Evolutionary conservation across 1,140 invertebrate genomes (phyloP).

Genomic region (Dolichoris vasculosae): DNA sequence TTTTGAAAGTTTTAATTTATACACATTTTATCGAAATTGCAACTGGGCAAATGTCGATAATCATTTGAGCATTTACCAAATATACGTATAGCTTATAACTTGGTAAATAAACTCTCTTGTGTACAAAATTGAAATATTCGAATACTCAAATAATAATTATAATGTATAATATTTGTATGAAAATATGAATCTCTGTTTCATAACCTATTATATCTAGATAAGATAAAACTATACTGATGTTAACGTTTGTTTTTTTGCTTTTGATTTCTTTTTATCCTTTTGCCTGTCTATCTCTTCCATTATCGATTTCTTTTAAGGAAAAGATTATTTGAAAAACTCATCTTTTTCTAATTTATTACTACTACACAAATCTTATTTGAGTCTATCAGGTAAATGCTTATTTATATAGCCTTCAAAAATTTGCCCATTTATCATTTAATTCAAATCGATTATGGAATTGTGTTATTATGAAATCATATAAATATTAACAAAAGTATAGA

Average conservation of each 20-base stretch:
- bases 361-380: neutral
- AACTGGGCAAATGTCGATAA: too few relatives aligned
- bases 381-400: neutral
- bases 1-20: too few relatives aligned
- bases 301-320: conserved; percentile 25
- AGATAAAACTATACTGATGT: conserved; percentile 31
- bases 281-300: neutral
- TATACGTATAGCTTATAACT: too few relatives aligned
- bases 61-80: too few relatives aligned
- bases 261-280: neutral
- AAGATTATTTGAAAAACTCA: conserved; percentile 32
- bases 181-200: neutral
- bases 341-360: neutral
- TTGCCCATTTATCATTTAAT: neutral
- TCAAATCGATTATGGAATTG: too few relatives aligned
- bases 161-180: too few relatives aligned
- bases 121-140: too few relatives aligned
- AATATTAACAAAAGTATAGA: too few relatives aligned
- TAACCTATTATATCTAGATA: neutral
- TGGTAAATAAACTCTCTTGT: too few relatives aligned
- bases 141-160: too few relatives aligned
- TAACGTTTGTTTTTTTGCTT: neutral
- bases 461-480: too few relatives aligned
- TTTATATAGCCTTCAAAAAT: neutral
- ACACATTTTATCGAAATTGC: too few relatives aligned